These are phyloP conservation scores for Pseudachorutes palmiensis DNA, from an alignment of 1,140 invertebrate species.

Conservation along the genomic window DNA sequence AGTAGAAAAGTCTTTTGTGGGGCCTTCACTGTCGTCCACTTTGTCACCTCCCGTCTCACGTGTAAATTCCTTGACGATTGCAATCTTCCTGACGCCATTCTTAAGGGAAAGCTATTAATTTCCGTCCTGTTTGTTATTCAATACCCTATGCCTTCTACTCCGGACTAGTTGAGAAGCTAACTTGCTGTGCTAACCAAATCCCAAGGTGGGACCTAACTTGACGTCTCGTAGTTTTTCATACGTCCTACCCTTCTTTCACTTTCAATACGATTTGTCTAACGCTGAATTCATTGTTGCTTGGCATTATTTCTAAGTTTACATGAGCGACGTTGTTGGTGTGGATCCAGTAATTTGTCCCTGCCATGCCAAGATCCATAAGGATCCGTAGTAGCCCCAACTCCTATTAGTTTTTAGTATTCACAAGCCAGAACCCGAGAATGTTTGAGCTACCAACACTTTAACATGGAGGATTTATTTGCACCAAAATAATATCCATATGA, in stretches of 20 bases:
- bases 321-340: not conserved
- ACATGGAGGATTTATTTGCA: too few species aligned
- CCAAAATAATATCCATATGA: too few species aligned
- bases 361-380: not conserved
- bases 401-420: too few species aligned
- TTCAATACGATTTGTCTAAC: not conserved
- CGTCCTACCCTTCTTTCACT: slow-evolving; percentile 3
- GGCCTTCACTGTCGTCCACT: not conserved
- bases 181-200: not conserved
- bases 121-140: not conserved
- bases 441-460: too few species aligned
- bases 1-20: not conserved
- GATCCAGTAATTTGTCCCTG: slow-evolving; percentile 1
- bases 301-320: slow-evolving; percentile 1
- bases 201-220: not conserved
- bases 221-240: not conserved
- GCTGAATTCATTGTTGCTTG: not conserved
- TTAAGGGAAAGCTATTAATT: slow-evolving; percentile 8
- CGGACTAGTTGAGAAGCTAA: not conserved
- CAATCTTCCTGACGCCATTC: slow-evolving; percentile 7
- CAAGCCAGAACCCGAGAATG: too few species aligned
- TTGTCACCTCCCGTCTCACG: slow-evolving; percentile 6
- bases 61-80: not conserved
- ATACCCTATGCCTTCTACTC: too few species aligned
- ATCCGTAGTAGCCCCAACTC: not conserved